Evolutionary conservation across 2,888 invertebrate genomes (phyloP).

Genomic region (Melinaea menophilus): DNA sequence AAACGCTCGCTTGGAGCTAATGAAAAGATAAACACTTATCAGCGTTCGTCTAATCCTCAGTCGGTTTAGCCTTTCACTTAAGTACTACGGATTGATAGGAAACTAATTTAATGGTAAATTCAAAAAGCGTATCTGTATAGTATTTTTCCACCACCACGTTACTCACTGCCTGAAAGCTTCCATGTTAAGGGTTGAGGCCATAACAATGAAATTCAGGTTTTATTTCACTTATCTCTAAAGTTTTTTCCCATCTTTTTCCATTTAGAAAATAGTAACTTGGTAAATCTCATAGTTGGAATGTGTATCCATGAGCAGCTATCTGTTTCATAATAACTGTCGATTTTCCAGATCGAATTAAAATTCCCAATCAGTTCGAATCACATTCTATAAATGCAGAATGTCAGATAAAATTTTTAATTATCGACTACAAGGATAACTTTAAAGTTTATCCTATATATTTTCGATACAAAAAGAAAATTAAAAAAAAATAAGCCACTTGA

Average conservation of each 20-base stretch:
- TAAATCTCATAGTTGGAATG: not conserved
- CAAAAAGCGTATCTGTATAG: not conserved
- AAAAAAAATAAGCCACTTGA: too few relatives aligned
- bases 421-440: too few relatives aligned
- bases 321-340: too few relatives aligned
- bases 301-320: too few relatives aligned
- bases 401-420: too few relatives aligned
- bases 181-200: not conserved
- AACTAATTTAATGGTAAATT: not conserved
- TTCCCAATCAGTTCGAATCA: too few relatives aligned
- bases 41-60: not conserved
- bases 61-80: not conserved
- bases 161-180: not conserved
- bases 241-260: not conserved
- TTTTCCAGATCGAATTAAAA: too few relatives aligned
- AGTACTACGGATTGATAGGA: not conserved
- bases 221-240: not conserved
- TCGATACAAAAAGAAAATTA: too few relatives aligned
- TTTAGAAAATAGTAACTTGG: not conserved
- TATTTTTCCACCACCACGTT: not conserved
- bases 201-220: conserved; percentile 1
- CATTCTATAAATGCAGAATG: too few relatives aligned
- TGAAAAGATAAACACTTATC: conserved; percentile 16
- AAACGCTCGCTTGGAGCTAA: conserved; percentile 3
- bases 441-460: too few relatives aligned